Evolutionary conservation across 2,797 vertebrate genomes (phyloP), one percentile per base, ranked within the genome.

Genomic region (Tokudaia tokunoshimensis): DNA sequence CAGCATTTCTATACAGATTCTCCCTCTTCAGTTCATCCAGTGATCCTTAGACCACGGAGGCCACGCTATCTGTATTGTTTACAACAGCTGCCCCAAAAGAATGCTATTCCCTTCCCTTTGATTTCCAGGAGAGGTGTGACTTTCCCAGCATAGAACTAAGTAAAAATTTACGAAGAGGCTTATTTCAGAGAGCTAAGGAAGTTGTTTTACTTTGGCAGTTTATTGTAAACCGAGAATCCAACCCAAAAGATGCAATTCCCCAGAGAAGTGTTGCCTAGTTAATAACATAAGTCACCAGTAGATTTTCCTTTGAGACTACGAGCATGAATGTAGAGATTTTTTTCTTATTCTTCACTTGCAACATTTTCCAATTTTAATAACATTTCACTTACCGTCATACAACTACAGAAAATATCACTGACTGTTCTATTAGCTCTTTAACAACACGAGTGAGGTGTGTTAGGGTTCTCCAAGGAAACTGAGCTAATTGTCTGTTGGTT

Each of bases 321-420:
- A 37, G 50, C 89, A 17, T 41, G 12, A 92, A 79, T 9, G 72
- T 20, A 90, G 86, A 79, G 1, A 52, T 8, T 22, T 29, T 47
- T 65, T 14, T 65, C 81, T 61, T 59, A 14, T 84, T 84, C 15
- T 93, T 84, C 20, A 75, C 22, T 91, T 70, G 14, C 11, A 96
- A 91, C 86, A 90, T 76, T 83, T 26, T 82, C 37, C 89, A 76
- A 94, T 91, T 94, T 31, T 81, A 87, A 79, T 50, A 89, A 65
- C 4, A 92, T 79, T 61, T 87, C 31, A 79, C 65, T 74, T 90
- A 3, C 34, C 67, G 37, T 82, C 41, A 72, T 55, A 67, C 3
- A 47, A 67, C 52, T 89, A 44, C 13, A 82, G 26, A 52, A 92
- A 86, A 80, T 47, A 47, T 24, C 31, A 88, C 55, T 50, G 19